These are phyloP conservation scores for Tapirus indicus DNA, from an alignment of 2,797 vertebrate species.

Conservation along the genomic window DNA sequence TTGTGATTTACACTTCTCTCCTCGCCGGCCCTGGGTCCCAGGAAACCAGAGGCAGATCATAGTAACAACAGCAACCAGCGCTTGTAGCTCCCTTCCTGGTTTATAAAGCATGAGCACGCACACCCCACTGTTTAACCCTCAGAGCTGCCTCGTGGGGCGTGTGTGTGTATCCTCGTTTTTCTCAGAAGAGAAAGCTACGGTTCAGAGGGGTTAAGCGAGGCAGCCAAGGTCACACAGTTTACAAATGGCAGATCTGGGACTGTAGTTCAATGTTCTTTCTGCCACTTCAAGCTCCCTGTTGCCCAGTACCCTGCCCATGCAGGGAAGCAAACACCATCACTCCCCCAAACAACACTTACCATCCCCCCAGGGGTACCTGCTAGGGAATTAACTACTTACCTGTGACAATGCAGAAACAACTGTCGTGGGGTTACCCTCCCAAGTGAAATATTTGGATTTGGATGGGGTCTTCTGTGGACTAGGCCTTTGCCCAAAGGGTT, in stretches of 20 bases:
- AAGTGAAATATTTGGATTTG: background rate
- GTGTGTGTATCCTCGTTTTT: background rate
- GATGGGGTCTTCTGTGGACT: background rate
- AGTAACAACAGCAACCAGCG: background rate
- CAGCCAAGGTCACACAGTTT: background rate
- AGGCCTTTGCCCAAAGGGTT: background rate
- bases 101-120: background rate
- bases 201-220: background rate
- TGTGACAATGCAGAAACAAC: background rate
- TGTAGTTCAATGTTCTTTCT: background rate
- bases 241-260: background rate
- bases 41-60: background rate
- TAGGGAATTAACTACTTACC: slow-evolving; percentile 1
- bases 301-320: background rate
- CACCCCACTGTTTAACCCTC: background rate
- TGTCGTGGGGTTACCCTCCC: background rate
- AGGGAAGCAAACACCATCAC: background rate
- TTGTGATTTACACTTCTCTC: background rate
- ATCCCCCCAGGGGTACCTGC: background rate
- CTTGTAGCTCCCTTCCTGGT: background rate
- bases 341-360: background rate
- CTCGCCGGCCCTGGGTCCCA: background rate
- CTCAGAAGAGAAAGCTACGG: background rate
- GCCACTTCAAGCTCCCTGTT: background rate
- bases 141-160: background rate